Conservation (phyloP, 2,113 vertebrate species). For the Laticauda colubrina region DNA sequence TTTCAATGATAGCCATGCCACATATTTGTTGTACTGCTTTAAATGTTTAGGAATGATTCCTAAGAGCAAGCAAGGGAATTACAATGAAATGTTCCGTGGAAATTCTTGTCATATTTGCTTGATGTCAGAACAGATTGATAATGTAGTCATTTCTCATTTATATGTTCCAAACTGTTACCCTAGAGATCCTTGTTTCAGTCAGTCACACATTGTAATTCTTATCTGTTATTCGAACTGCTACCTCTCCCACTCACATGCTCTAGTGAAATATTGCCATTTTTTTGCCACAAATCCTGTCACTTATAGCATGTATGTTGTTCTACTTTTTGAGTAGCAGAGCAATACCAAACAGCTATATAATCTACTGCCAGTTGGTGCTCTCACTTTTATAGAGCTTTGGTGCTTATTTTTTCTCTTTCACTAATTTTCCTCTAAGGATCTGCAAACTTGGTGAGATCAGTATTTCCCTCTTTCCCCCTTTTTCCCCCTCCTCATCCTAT, state of each 20-base stretch:
- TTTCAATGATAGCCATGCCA: background rate
- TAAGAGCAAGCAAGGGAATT: background rate
- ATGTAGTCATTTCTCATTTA: slow-evolving; percentile 4
- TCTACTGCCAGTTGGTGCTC: background rate
- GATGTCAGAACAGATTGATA: background rate
- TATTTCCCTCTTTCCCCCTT: background rate
- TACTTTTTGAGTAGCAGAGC: background rate
- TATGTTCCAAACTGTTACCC: slow-evolving; percentile 2
- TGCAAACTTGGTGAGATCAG: background rate
- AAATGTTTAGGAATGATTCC: background rate
- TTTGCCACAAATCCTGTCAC: background rate
- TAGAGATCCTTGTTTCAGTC: background rate
- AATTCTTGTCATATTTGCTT: slow-evolving; percentile 21
- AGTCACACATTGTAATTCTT: background rate
- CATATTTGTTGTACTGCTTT: background rate
- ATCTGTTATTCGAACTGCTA: background rate
- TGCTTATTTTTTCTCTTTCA: background rate
- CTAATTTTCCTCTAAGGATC: slow-evolving; percentile 1
- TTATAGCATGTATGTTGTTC: background rate
- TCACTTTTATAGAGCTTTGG: background rate
- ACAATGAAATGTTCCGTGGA: slow-evolving; percentile 16
- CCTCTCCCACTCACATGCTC: background rate
- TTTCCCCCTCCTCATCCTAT: background rate
- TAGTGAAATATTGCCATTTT: background rate
- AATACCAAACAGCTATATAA: too few relatives aligned